phyloP scores from a whole-genome alignment of 2,113 vertebrate genomes.

The Zeus faber region DNA sequence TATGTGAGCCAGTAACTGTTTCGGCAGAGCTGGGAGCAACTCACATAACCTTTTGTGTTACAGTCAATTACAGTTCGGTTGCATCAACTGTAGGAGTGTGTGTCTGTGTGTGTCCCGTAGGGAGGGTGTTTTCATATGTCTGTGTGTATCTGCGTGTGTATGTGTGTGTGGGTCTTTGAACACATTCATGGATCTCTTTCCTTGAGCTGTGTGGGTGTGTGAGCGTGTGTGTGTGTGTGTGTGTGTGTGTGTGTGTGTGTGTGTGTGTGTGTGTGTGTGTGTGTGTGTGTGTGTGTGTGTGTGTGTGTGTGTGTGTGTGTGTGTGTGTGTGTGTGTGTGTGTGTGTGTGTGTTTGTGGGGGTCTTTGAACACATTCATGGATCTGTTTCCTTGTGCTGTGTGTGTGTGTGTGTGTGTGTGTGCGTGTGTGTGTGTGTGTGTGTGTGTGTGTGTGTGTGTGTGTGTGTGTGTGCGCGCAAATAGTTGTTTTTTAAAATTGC shows the following conservation, averaged over 20 bases:
- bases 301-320: constrained; percentile 8
- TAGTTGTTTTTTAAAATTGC: constrained; percentile 46
- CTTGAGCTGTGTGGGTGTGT: constrained; percentile 49
- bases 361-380: too few relatives aligned
- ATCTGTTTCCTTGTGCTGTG: too few relatives aligned
- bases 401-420: too few relatives aligned
- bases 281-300: constrained; percentile 8
- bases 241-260: not conserved
- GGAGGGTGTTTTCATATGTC: too few relatives aligned
- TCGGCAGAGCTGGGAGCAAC: too few relatives aligned
- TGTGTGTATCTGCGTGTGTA: too few relatives aligned
- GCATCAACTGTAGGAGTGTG: constrained; percentile 70
- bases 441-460: constrained; percentile 3
- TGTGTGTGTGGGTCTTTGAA: too few relatives aligned
- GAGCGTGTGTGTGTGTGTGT: constrained; percentile 7
- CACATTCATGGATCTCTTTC: too few relatives aligned
- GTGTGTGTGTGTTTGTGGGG: too few relatives aligned
- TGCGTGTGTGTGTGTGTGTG: constrained; percentile 8
- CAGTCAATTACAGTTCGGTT: constrained; percentile 73
- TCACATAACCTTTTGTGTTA: constrained; percentile 65
- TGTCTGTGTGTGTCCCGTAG: too few relatives aligned
- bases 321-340: not conserved
- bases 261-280: not conserved
- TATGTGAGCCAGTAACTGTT: constrained; percentile 43
- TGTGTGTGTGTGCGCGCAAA: not conserved